Conservation (phyloP, 2,113 vertebrate genomes). For the Myiopsitta monachus region DNA sequence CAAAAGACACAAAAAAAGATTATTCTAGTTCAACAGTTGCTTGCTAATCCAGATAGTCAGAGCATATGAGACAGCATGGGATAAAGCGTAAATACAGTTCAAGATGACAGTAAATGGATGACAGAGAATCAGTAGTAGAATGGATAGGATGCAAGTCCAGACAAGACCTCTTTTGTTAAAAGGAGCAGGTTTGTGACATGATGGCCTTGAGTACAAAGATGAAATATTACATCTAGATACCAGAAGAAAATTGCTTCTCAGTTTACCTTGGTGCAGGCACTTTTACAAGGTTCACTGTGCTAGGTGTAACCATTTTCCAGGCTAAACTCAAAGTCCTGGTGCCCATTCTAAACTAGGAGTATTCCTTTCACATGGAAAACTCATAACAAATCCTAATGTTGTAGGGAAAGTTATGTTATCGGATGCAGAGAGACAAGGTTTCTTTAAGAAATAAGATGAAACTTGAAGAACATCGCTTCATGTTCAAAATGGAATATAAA, state of each 20-base stretch:
- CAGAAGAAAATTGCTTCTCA: neutral
- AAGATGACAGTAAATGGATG: neutral
- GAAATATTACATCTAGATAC: neutral
- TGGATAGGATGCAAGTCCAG: neutral
- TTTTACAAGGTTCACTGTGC: neutral
- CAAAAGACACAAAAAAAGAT: neutral
- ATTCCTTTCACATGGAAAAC: neutral
- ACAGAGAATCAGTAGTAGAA: neutral
- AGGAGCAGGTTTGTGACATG: neutral
- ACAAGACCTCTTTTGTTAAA: neutral
- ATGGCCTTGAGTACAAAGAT: neutral
- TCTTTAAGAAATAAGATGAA: neutral
- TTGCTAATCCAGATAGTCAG: neutral
- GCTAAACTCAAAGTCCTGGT: neutral
- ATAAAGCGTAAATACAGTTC: neutral
- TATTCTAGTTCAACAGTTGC: neutral
- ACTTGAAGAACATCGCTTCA: neutral
- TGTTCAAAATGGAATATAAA: neutral
- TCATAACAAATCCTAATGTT: neutral
- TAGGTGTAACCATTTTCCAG: neutral
- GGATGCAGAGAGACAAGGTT: neutral
- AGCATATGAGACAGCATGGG: neutral
- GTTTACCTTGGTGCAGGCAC: neutral
- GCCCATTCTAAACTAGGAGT: neutral
- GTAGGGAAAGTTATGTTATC: no score